phyloP scores from a whole-genome alignment of 2,888 invertebrate genomes.

The Ariolimax columbianus region DNA sequence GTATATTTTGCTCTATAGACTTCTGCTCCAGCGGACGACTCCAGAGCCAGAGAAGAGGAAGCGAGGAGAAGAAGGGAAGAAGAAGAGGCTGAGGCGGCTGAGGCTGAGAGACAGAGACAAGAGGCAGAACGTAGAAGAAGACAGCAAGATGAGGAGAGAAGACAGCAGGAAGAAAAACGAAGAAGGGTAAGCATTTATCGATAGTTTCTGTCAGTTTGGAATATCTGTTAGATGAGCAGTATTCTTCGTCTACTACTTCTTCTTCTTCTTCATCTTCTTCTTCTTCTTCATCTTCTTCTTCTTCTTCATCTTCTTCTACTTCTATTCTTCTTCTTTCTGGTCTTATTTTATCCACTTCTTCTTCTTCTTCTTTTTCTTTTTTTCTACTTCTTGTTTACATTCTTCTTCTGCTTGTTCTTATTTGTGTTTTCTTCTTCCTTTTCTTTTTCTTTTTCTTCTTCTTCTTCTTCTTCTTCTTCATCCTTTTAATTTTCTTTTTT shows the following conservation, averaged over 20 bases:
- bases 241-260: too few relatives aligned
- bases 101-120: slow-evolving; percentile 32
- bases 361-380: background rate
- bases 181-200: slow-evolving; percentile 23
- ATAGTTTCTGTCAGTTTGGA: background rate
- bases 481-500: background rate
- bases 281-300: too few relatives aligned
- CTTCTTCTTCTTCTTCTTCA: background rate
- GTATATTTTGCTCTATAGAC: background rate
- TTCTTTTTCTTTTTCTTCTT: too few relatives aligned
- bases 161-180: slow-evolving; percentile 40
- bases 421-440: background rate
- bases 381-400: background rate
- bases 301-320: too few relatives aligned
- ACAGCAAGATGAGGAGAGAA: slow-evolving; percentile 38
- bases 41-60: slow-evolving; percentile 37
- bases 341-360: background rate
- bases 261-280: background rate
- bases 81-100: slow-evolving; percentile 29
- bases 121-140: slow-evolving; percentile 18
- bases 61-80: slow-evolving; percentile 34
- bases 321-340: too few relatives aligned
- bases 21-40: slow-evolving; percentile 37
- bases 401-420: background rate
- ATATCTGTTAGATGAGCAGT: too few relatives aligned